Evolutionary conservation across 2,888 invertebrate genomes (phyloP), one percentile per base, ranked within the genome.

Genomic region (Furcula furcula): DNA sequence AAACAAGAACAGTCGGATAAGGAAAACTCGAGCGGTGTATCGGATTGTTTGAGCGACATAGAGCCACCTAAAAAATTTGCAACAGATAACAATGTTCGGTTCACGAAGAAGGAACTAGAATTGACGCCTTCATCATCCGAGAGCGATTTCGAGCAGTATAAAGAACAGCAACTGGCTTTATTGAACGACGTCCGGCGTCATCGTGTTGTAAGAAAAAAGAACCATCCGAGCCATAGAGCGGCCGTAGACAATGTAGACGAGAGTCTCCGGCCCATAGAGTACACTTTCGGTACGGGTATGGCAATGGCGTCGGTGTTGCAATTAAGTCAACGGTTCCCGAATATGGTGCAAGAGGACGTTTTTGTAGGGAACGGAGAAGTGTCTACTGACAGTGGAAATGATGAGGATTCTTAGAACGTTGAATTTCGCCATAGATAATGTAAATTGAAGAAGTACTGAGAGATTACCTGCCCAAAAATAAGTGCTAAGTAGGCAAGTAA

Each of bases 241-340:
- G 6, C 59, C 42, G 64, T 51, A 64, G 79, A 79, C 27, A 71
- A 68, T 36, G 59, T 64, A 48, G 87, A 88, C 21, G 89, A 89
- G 40, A 73, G 86, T 46, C 42, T 85, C 28, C 75, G 66, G 40
- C 89, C 89, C 20, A 75, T 88, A 51, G 82, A 86, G 72, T 89
- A 89, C 46, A 83, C 73, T 40, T 80, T 89, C 19, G 88, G 89
- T 0, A 81, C 89, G 0, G 89, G 89, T 0, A 69, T 89, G 71
- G 87, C 89, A 2, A 83, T 89, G 76, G 89, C 89, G 0, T 85
- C 89, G 0, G 69, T 89, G 35, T 57, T 89, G 38, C 85, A 86
- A 46, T 63, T 76, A 0, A 79, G 51, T 46, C 65, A 56, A 18
- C 67, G 63, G 34, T 54, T 76, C 7, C 63, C 70, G 0, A 65